Conservation (phyloP, 2,113 vertebrate genomes). For the Hucho hucho region DNA sequence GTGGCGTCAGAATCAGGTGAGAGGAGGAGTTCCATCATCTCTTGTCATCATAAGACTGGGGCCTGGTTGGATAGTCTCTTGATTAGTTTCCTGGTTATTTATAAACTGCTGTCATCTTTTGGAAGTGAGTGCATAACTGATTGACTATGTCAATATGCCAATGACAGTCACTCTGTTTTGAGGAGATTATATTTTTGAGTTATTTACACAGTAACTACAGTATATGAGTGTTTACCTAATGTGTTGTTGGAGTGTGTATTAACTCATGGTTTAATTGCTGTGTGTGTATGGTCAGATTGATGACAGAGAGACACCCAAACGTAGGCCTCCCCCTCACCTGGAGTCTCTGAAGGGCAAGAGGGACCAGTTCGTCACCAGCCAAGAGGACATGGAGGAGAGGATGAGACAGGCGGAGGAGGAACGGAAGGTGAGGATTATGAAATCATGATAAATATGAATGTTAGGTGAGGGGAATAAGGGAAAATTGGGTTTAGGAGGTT, state of each 20-base stretch:
- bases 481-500: too few species aligned
- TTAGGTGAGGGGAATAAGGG: too few species aligned
- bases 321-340: constrained; percentile 75
- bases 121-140: not conserved
- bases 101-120: not conserved
- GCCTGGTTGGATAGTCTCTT: too few species aligned
- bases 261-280: not conserved
- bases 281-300: constrained; percentile 56
- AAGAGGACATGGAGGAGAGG: constrained; percentile 74
- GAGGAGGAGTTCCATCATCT: too few species aligned
- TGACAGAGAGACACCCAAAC: constrained; percentile 35
- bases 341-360: constrained; percentile 75
- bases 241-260: constrained; percentile 10
- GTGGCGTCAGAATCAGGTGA: too few species aligned
- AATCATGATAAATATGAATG: not conserved
- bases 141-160: too few species aligned
- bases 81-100: not conserved
- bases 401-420: constrained; percentile 70
- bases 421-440: constrained; percentile 65
- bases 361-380: constrained; percentile 56
- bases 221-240: constrained; percentile 9
- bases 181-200: too few species aligned
- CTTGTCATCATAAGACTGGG: too few species aligned
- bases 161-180: constrained; percentile 20
- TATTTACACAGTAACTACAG: not conserved